A percentile compares a stretch with the other conserved stretches of the same genome.
phyloP scores from a whole-genome alignment of 2,113 vertebrate species.

The Rhombomys opimus region DNA sequence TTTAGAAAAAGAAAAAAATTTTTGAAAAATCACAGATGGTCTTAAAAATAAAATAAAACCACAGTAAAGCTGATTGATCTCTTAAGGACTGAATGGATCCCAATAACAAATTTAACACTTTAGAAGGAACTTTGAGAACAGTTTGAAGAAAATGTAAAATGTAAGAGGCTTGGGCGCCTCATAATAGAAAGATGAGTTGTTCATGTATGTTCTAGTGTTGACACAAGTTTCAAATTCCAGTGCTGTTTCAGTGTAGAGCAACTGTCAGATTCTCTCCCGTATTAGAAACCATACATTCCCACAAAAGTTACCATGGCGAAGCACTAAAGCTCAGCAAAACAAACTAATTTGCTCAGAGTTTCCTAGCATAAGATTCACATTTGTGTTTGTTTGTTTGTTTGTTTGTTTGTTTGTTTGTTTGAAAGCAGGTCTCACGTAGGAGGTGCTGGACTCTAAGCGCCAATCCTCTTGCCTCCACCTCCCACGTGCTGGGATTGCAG shows the following conservation, averaged over 20 bases:
- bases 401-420: background rate
- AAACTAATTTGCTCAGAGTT: background rate
- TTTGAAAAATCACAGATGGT: background rate
- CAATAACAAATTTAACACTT: constrained; percentile 29
- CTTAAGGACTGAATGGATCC: background rate
- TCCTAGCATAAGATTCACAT: background rate
- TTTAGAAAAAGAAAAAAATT: background rate
- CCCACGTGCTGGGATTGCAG: background rate
- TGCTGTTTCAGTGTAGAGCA: background rate
- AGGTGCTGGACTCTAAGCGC: background rate
- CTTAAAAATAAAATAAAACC: background rate
- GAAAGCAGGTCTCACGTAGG: background rate
- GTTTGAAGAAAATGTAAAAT: background rate
- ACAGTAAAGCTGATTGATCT: background rate
- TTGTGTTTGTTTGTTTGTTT: background rate
- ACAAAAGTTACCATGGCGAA: background rate
- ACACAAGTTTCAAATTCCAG: background rate
- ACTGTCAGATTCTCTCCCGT: background rate
- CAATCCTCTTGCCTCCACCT: background rate
- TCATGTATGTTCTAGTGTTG: background rate
- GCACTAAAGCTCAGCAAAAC: background rate
- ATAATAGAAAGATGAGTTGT: background rate
- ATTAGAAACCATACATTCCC: background rate
- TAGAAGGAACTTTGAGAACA: background rate
- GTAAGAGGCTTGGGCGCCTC: background rate